These are phyloP conservation scores for Tyto alba DNA, from an alignment of 2,113 vertebrate species.

Conservation along the genomic window DNA sequence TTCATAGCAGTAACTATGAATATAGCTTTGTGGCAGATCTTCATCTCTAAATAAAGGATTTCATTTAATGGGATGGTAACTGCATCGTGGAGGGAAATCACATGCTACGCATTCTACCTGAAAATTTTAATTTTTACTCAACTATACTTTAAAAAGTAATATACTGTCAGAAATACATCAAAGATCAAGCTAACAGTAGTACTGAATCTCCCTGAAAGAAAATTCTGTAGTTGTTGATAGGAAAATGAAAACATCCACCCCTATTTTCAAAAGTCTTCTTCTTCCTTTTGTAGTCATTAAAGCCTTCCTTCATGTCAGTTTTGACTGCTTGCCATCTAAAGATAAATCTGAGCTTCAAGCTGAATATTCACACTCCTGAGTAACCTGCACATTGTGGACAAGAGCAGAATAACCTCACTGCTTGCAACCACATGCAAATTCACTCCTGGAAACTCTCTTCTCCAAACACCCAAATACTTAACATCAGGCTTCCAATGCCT, in stretches of 20 bases:
- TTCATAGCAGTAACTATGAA: background rate
- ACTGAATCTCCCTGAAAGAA: background rate
- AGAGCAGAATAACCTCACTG: background rate
- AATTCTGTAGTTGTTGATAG: background rate
- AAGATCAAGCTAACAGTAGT: background rate
- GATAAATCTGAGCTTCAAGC: background rate
- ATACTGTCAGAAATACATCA: background rate
- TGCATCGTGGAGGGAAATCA: background rate
- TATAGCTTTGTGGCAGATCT: background rate
- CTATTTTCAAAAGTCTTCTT: background rate
- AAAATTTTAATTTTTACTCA: background rate
- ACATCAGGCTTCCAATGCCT: background rate
- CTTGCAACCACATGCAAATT: background rate
- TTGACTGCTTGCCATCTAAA: background rate
- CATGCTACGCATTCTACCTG: background rate
- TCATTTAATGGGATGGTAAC: background rate
- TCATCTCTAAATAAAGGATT: background rate
- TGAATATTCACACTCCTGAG: background rate
- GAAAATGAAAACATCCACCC: background rate
- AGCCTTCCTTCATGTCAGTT: background rate
- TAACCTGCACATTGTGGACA: background rate
- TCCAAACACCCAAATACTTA: background rate
- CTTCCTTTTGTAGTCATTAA: background rate
- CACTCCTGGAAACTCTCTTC: background rate
- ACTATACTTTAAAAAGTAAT: background rate